Base-by-base conservation (phyloP, 2,113 vertebrate species). In the Hypanus sabinus region DNA sequence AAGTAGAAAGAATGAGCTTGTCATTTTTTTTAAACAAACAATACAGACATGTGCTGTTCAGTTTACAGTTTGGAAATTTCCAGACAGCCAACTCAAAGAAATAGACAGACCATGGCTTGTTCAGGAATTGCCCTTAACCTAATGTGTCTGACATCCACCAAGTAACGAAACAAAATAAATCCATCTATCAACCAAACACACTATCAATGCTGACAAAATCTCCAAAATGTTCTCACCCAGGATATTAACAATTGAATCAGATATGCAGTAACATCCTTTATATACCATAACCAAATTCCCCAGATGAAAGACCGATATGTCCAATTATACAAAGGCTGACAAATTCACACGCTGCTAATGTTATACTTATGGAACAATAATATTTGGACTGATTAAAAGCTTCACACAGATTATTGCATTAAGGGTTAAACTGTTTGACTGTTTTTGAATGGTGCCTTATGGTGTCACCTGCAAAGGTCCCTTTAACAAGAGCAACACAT, bases 81-180 rank as follows among this genome's bases (percentile, higher is more conserved):
- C 85, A 90, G 85, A 90, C 30, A 65, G n/a, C 85, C 11, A 65
- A 90, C 85, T 83, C 80, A 90, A 68, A 65, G 62, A 88, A 90
- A 62, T 60, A 90, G 85, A 68, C 60, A 90, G 5, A 90, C 11
- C 60, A 33, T 65, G 60, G 85, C 30, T 36, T n/a, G 33, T 8
- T 90, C 14, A 90, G 60, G 33, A 90, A 68, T 60, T 90, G 85
- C n/a, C 85, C 20, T 90, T 65, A 68, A 90, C 30, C 30, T n/a
- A 90, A 3, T 88, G 30, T 18, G 60, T 33, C 30, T 90, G n/a
- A 65, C 85, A 90, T 68, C 62, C 85, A 68, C 85, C 57, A 65
- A 90, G 5, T 90, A 60, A 90, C 33, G 20, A 46, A 36, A 90
- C n/a, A 90, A 90, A 33, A 90, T 33, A 68, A 16, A 90, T 33